These are phyloP conservation scores for Agrotis clavis DNA, from an alignment of 2,888 invertebrate species.

Conservation along the genomic window DNA sequence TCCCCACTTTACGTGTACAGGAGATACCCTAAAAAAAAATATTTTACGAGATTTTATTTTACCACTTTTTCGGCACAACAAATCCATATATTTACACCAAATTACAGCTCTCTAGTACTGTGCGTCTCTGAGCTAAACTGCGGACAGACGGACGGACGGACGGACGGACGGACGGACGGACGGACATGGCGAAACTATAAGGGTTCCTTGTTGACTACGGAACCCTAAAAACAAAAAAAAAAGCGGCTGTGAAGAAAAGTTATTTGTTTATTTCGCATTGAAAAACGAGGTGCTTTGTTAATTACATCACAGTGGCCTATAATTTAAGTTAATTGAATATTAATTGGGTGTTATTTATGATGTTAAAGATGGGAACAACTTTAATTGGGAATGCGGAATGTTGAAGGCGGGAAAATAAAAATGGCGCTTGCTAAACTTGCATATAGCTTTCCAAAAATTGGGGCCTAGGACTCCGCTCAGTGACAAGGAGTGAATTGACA, in stretches of 20 bases:
- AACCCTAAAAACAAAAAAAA: too few species aligned
- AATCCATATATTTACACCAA: too few species aligned
- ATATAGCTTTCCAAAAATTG: not conserved
- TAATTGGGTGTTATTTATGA: slow-evolving; percentile 41
- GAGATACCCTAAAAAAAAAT: too few species aligned
- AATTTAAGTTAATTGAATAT: slow-evolving; percentile 52
- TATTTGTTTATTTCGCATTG: slow-evolving; percentile 55
- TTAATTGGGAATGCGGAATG: slow-evolving; percentile 1
- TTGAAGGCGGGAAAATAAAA: not conserved
- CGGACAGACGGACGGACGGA: too few species aligned
- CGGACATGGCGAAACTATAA: too few species aligned
- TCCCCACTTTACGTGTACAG: too few species aligned
- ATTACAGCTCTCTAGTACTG: too few species aligned
- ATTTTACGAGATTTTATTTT: too few species aligned
- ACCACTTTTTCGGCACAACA: too few species aligned
- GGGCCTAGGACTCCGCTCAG: not conserved
- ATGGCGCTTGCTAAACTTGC: not conserved
- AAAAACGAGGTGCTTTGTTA: slow-evolving; percentile 24
- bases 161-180: too few species aligned
- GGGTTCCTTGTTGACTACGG: too few species aligned
- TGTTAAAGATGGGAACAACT: not conserved
- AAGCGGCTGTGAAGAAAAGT: slow-evolving; percentile 35
- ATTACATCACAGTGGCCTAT: slow-evolving; percentile 17
- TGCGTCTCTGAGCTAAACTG: too few species aligned
- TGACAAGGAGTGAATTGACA: not conserved